Evolutionary conservation across 2,888 invertebrate species (phyloP).

Genomic region (Caenorhabditis auriculariae): DNA sequence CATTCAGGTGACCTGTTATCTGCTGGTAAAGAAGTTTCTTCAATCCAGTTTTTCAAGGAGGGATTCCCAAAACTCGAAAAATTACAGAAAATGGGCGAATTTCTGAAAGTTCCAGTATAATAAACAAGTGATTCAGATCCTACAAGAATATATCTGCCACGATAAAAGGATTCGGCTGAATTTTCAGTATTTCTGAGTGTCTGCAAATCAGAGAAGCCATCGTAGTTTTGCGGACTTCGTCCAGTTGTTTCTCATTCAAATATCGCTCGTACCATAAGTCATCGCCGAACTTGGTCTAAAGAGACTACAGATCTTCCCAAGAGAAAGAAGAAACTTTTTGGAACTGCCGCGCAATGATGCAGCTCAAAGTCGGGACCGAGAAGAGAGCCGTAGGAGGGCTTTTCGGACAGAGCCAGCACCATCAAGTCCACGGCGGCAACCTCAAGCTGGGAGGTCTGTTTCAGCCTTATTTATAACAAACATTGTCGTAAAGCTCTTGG

Average conservation of each 20-base stretch:
- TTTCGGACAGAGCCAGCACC: constrained; percentile 54
- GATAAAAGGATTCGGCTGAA: constrained; percentile 86
- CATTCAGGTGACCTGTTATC: no score
- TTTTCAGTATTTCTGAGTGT: constrained; percentile 68
- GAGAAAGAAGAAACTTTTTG: constrained; percentile 37
- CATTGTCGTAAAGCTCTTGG: no score
- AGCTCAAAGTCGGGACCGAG: constrained; percentile 60
- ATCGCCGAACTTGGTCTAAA: constrained; percentile 31
- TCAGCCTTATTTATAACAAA: no score
- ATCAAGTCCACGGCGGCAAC: constrained; percentile 22
- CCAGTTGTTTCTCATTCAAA: constrained; percentile 71
- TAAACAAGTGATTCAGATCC: neutral
- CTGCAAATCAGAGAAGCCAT: constrained; percentile 83
- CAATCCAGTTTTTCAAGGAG: constrained; percentile 2
- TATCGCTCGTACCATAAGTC: constrained; percentile 13
- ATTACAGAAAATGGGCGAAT: constrained; percentile 10
- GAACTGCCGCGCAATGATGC: constrained; percentile 57
- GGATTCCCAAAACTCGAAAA: constrained; percentile 2
- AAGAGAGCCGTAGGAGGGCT: constrained; percentile 53
- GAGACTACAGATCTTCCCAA: constrained; percentile 49
- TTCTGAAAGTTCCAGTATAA: constrained; percentile 1
- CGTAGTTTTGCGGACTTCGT: constrained; percentile 81
- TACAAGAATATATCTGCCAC: constrained; percentile 70
- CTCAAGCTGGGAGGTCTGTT: no score
- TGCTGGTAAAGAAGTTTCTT: neutral